Percentiles rank a stretch among this genome's conserved stretches.
Conservation (phyloP, 2,888 invertebrate genomes). For the Theristus sp. region DNA sequence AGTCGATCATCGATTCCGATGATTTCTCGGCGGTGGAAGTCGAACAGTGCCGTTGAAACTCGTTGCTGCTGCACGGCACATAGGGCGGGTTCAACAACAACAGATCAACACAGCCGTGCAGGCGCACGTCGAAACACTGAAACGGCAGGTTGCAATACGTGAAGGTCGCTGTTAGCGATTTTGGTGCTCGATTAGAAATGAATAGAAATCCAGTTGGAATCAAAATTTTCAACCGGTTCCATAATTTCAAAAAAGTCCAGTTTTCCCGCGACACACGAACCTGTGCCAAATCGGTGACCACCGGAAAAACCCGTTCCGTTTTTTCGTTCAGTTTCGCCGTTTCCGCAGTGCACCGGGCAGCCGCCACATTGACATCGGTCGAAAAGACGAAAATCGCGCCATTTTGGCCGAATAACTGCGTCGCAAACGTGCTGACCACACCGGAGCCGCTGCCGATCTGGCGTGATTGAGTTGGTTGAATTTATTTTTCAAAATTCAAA, state of each 20-base stretch:
- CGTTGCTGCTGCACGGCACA: constrained; percentile 46
- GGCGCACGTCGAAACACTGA: constrained; percentile 41
- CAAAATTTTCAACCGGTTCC: too few relatives aligned
- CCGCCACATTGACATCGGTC: not conserved
- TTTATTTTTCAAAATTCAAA: too few relatives aligned
- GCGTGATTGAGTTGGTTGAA: not conserved
- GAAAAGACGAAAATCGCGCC: not conserved
- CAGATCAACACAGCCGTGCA: constrained; percentile 48
- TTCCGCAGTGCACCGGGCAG: not conserved
- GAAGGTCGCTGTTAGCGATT: too few relatives aligned
- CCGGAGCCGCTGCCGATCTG: constrained; percentile 63
- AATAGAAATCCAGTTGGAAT: too few relatives aligned
- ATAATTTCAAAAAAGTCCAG: too few relatives aligned
- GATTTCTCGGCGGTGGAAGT: too few relatives aligned
- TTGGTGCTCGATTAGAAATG: too few relatives aligned
- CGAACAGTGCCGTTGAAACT: not conserved
- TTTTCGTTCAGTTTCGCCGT: not conserved
- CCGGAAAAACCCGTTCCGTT: not conserved
- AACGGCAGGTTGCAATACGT: too few relatives aligned
- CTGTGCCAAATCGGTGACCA: not conserved
- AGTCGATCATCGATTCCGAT: not conserved
- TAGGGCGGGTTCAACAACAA: constrained; percentile 95
- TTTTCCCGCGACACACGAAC: not conserved
- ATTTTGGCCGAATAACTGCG: constrained; percentile 37
- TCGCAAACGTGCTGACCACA: constrained; percentile 64